Evolutionary conservation across 2,797 vertebrate species (phyloP), one percentile per base, ranked within the genome.

Genomic region (Syngnathus acus): DNA sequence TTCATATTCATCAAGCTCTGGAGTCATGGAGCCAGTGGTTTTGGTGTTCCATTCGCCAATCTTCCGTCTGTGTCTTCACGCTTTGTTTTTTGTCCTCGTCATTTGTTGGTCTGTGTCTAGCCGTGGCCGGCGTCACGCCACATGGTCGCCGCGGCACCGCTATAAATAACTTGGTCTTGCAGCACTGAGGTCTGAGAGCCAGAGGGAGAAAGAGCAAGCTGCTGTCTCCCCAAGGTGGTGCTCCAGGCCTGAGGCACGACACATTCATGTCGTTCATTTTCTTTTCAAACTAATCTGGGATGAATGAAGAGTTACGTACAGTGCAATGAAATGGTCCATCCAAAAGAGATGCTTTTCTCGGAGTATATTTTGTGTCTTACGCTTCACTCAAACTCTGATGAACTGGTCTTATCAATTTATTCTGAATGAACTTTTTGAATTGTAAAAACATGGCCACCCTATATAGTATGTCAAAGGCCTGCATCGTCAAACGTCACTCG

Each of bases 131-230:
- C 81, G 78, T 82, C 77, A 83, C 67, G 78, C 79, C 82, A 86
- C 84, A 85, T 84, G 84, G 80, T 74, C 82, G 79, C 85, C 38
- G 76, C 75, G 69, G 69, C 68, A 66, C 32, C 53, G 68, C 84
- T 90, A 87, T 84, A 90, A 88, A 90, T 89, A 89, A 82, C 80
- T 69, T 4, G 67, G 83, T 85, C 83, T 85, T 68, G 50, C 72
- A 65, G 81, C 57, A 74, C 67, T 76, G 76, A 7, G 75, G 84
- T 84, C 78, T 1, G 64, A 70, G 78, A 84, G 82, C 85, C 83
- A 86, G 74, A 84, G 80, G 82, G 80, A 86, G 26, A 32, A 3
- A 32, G 73, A 63, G 84, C 86, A 87, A 86, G 88, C 86, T 89
- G 88, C 77, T 62, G 79, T 88, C 85, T 88, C 83, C 84, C 79